phyloP scores from a whole-genome alignment of 37 sponge, comb jelly and placozoan species.

The Oopsacas minuta region DNA sequence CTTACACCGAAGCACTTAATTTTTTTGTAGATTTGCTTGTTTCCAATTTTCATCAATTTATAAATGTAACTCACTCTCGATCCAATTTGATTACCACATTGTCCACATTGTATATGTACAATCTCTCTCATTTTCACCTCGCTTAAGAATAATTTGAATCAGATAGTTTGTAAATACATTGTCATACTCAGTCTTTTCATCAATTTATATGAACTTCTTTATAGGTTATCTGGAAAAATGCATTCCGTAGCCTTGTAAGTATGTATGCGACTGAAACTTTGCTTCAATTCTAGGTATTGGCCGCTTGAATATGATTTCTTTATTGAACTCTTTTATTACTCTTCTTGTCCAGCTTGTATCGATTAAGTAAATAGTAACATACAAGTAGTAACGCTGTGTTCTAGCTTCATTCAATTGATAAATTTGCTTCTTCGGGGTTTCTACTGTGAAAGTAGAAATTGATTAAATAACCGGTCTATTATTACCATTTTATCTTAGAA shows the following conservation, averaged over 20 bases:
- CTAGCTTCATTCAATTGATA: not conserved
- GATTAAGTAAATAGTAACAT: too few species aligned
- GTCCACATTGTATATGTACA: constrained; percentile 99
- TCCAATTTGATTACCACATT: constrained; percentile 99
- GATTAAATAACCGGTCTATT: too few species aligned
- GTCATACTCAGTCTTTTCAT: not conserved
- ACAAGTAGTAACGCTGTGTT: too few species aligned
- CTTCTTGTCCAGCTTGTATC: not conserved
- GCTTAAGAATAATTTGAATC: not conserved
- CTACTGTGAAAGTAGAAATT: too few species aligned
- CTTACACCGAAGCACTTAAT: not conserved
- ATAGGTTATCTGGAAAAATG: not conserved
- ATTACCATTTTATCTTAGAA: too few species aligned
- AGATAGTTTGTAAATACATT: not conserved
- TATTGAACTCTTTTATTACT: not conserved
- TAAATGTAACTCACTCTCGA: constrained; percentile 37
- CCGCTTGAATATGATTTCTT: not conserved
- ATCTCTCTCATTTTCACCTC: constrained; percentile 80
- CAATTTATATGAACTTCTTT: not conserved
- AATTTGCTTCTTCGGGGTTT: not conserved
- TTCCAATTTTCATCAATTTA: not conserved
- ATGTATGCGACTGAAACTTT: too few species aligned
- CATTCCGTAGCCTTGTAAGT: too few species aligned
- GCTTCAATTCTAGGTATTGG: not conserved
- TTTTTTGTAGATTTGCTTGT: not conserved